phyloP scores from a whole-genome alignment of 53 echinoderm and acorn worm species.

The Actinopyga echinites region DNA sequence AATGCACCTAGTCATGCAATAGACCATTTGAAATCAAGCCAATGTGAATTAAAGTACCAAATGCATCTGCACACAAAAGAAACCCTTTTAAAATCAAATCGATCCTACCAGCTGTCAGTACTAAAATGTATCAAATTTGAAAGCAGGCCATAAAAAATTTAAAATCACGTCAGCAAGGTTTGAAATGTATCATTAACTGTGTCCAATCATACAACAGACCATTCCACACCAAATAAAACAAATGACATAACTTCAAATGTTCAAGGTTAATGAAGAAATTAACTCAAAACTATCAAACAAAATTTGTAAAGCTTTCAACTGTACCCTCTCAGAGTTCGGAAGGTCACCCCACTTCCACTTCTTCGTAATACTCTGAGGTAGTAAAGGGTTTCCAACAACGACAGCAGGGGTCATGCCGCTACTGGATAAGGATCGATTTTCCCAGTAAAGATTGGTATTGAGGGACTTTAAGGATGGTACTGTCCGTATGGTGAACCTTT shows the following conservation, averaged over 20 bases:
- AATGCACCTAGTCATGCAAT: too few relatives aligned
- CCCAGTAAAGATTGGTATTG: slow-evolving; percentile 77
- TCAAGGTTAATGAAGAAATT: background rate
- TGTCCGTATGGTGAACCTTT: slow-evolving; percentile 86
- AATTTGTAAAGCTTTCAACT: background rate
- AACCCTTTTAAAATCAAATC: too few relatives aligned
- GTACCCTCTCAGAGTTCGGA: slow-evolving; percentile 66
- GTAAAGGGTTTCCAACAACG: slow-evolving; percentile 82
- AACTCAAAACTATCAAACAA: background rate
- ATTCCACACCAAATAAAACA: too few relatives aligned
- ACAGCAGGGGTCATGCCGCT: slow-evolving; percentile 90
- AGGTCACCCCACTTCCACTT: slow-evolving; percentile 92
- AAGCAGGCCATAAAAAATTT: too few relatives aligned
- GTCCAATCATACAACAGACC: too few relatives aligned
- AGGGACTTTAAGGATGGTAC: slow-evolving; percentile 89
- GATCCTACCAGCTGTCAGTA: too few relatives aligned
- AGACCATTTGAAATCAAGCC: too few relatives aligned
- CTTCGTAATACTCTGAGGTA: slow-evolving; percentile 79
- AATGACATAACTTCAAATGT: too few relatives aligned
- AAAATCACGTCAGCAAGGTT: too few relatives aligned
- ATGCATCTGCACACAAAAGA: too few relatives aligned
- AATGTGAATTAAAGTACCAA: too few relatives aligned
- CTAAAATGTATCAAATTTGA: too few relatives aligned
- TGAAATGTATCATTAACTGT: background rate
- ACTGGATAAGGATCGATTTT: slow-evolving; percentile 71